These are phyloP conservation scores for Hemibagrus wyckioides DNA, from an alignment of 2,113 vertebrate species.

Conservation along the genomic window DNA sequence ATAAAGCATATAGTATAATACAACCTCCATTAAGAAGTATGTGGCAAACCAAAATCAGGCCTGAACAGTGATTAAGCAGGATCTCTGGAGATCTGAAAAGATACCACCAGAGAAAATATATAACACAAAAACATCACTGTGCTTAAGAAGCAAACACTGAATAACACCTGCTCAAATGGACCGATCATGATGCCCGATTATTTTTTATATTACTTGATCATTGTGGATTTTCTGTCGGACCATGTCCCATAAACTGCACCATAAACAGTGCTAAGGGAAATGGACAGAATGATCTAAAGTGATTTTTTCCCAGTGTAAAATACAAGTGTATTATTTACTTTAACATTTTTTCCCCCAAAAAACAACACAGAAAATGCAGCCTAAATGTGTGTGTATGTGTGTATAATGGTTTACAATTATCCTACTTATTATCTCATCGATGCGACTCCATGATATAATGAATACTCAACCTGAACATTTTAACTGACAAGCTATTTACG, in stretches of 20 bases:
- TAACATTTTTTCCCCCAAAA: not conserved
- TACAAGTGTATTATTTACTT: not conserved
- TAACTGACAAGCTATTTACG: not conserved
- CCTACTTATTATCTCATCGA: not conserved
- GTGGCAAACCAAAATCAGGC: not conserved
- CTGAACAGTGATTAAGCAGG: not conserved
- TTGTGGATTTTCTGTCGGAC: not conserved
- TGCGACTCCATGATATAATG: not conserved
- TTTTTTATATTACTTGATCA: too few relatives aligned
- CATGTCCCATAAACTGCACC: not conserved
- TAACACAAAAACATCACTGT: not conserved
- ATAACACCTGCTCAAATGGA: not conserved
- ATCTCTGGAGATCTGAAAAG: not conserved
- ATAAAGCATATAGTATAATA: not conserved
- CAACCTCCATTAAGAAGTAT: not conserved
- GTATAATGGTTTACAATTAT: not conserved
- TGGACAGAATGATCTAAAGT: not conserved
- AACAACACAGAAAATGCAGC: not conserved
- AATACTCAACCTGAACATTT: not conserved
- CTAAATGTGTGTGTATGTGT: too few relatives aligned
- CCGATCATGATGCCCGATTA: not conserved
- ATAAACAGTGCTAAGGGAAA: not conserved
- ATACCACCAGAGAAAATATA: not conserved
- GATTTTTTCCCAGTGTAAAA: not conserved
- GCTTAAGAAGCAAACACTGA: not conserved